Percentiles rank a stretch among this genome's conserved stretches.
Evolutionary conservation across 2,113 vertebrate genomes (phyloP).

Genomic region (Erythrocercus mccallii): DNA sequence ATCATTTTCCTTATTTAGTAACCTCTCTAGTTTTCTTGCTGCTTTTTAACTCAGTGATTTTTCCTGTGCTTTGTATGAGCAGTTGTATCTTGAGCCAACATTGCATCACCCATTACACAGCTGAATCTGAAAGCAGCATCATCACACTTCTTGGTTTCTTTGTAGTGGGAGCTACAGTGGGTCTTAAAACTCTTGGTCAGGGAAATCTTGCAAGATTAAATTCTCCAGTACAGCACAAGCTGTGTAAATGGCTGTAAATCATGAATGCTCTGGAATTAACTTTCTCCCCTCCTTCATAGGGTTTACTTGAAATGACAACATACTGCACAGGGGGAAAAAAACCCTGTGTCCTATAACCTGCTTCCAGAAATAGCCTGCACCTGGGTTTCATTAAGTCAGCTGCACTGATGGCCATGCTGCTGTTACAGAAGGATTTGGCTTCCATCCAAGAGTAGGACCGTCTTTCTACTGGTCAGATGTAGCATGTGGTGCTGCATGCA

Average conservation of each 20-base stretch:
- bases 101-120: background rate
- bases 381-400: background rate
- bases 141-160: background rate
- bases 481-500: background rate
- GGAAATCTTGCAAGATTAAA: background rate
- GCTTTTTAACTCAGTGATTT: background rate
- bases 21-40: background rate
- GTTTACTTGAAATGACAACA: background rate
- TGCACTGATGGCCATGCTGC: accelerated
- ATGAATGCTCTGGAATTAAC: background rate
- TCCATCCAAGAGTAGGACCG: background rate
- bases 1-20: slow-evolving; percentile 28
- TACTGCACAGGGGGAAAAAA: background rate
- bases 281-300: background rate
- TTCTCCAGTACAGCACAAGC: background rate
- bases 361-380: background rate
- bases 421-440: background rate
- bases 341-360: background rate
- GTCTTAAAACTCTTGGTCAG: background rate
- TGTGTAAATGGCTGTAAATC: background rate
- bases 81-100: background rate
- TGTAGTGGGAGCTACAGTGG: background rate
- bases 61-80: background rate
- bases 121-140: background rate
- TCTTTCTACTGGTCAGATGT: background rate